These are phyloP conservation scores for Drosophila ogumai DNA, from an alignment of 1,140 invertebrate species.

Conservation along the genomic window DNA sequence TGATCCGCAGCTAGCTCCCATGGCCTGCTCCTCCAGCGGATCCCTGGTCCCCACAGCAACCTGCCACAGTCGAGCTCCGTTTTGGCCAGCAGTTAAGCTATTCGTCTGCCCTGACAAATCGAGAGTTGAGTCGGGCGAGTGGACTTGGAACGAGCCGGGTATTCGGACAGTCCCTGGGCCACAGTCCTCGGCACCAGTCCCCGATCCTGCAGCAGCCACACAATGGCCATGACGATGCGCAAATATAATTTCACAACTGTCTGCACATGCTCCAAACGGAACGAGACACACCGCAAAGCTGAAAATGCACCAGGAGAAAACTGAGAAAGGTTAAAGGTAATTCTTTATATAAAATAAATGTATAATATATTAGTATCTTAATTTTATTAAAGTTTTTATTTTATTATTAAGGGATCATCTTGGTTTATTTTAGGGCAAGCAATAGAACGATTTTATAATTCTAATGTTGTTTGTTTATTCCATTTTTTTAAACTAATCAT, in stretches of 20 bases:
- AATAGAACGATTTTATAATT: background rate
- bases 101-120: constrained; percentile 80
- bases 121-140: constrained; percentile 43
- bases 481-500: too few species aligned
- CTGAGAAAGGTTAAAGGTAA: background rate
- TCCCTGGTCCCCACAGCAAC: constrained; percentile 30
- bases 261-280: constrained; percentile 74
- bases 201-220: constrained; percentile 49
- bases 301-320: constrained; percentile 32
- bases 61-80: constrained; percentile 37
- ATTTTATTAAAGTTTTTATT: too few species aligned
- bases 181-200: constrained; percentile 9
- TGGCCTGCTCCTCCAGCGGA: constrained; percentile 25
- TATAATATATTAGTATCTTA: background rate
- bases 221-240: constrained; percentile 79
- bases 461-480: background rate
- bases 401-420: background rate
- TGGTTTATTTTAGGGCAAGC: too few species aligned
- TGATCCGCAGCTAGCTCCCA: constrained; percentile 52
- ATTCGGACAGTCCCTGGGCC: constrained; percentile 10
- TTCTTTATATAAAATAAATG: too few species aligned
- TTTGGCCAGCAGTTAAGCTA: constrained; percentile 69
- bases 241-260: constrained; percentile 84
- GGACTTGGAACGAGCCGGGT: constrained; percentile 11
- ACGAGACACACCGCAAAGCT: constrained; percentile 41